Base-by-base conservation (phyloP, 2,113 vertebrate species). In the Sebastes fasciatus region DNA sequence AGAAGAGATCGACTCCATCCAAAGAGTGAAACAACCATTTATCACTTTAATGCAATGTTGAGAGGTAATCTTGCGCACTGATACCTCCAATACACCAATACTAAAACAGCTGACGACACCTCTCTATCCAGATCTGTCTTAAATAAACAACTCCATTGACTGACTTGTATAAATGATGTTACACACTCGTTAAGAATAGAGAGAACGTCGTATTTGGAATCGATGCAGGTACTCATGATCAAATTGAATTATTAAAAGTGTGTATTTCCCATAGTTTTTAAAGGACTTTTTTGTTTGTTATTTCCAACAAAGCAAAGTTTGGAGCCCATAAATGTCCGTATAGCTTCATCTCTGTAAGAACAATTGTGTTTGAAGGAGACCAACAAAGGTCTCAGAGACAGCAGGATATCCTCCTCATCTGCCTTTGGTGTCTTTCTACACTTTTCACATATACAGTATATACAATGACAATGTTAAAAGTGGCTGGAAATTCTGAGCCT, bases 41-140 rank as follows among this genome's bases (percentile, higher is more conserved):
- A 60, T 51, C 54, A 45, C n/a, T 63, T 58, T 21, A 58, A 78
- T 79, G 48, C 49, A 8, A 4, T 16, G 62, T 12, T 26, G 68
- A 49, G 72, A 46, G 23, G 42, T 45, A 51, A 82, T 67, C 7
- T 17, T 77, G 10, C 6, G 1, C 10, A 34, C 14, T 8, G 26
- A 5, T 68, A 40, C 8, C 13, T 19, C 42, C 52, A n/a, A 0
- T 17, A 21, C 51, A 26, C 7, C 46, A 21, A 43, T 2, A 26
- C 10, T 34, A 1, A 46, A 46, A 48, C 65, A 51, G 69, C 14
- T 26, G 51, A 66, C 2, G 6, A 23, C 6, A 43, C 9, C 16
- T 74, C 19, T n/a, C 23, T 26, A 45, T 46, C 1, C 1, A 57
- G 14, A n/a, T 67, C 5, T 17, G 17, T 64, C 34, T 43, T 10